Conservation (phyloP, 2,113 vertebrate species). For the Rhagologus leucostigma region DNA sequence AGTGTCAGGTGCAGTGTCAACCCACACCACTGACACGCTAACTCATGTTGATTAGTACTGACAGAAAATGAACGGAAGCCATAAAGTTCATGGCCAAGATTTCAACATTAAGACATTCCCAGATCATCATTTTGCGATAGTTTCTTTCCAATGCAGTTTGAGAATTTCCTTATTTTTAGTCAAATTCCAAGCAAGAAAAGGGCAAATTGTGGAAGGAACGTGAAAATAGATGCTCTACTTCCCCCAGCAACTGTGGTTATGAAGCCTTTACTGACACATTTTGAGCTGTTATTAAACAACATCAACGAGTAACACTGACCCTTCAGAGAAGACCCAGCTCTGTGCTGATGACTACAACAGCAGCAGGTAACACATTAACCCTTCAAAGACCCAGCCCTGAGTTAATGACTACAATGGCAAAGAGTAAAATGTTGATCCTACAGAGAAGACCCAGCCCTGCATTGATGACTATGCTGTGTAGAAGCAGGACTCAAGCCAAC, state of each 20-base stretch:
- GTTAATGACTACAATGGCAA: neutral
- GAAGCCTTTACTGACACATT: neutral
- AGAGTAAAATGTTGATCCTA: neutral
- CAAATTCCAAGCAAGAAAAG: neutral
- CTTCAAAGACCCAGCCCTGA: neutral
- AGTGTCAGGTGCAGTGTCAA: fast-evolving
- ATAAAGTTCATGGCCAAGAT: neutral
- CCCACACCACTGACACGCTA: fast-evolving
- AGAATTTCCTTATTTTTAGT: neutral
- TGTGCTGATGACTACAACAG: neutral
- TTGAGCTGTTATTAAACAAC: neutral
- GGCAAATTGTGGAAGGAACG: neutral
- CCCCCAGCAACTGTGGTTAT: neutral
- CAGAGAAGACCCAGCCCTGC: neutral
- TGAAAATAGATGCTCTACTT: neutral
- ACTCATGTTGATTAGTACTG: neutral
- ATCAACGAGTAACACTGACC: fast-evolving
- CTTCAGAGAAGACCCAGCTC: neutral
- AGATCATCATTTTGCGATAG: fast-evolving
- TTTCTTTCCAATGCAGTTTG: neutral
- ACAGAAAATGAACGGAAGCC: neutral
- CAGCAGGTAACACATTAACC: neutral
- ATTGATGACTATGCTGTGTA: fast-evolving
- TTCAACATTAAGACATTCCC: neutral
- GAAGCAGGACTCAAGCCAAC: neutral